Conservation (phyloP, 2,797 vertebrate species). For the Glyptemys insculpta region DNA sequence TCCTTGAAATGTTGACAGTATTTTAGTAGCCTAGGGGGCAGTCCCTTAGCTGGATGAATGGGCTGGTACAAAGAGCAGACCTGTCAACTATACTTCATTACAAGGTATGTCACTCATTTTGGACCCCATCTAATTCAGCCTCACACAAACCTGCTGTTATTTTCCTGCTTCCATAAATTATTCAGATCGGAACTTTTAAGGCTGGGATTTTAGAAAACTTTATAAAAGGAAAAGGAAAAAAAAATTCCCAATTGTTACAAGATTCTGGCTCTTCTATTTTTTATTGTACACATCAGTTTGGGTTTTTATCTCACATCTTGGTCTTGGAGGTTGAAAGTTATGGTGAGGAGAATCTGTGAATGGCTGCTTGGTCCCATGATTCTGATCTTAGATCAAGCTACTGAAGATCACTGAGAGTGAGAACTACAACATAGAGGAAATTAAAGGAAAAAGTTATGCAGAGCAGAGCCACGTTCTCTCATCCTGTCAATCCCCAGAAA, state of each 20-base stretch:
- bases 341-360: slow-evolving; percentile 3
- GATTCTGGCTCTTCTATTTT: neutral
- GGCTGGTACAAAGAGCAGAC: neutral
- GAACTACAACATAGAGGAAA: neutral
- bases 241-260: neutral
- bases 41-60: neutral
- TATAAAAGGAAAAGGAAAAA: neutral
- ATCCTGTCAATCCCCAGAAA: neutral
- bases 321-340: neutral
- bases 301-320: neutral
- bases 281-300: neutral
- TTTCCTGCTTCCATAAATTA: neutral
- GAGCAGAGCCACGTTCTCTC: neutral
- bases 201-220: neutral
- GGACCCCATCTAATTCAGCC: neutral
- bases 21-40: neutral
- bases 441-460: slow-evolving; percentile 39
- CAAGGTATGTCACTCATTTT: rapidly evolving
- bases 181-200: neutral
- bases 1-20: neutral
- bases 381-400: neutral
- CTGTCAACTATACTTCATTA: neutral
- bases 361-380: neutral
- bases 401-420: neutral
- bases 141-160: neutral